A percentile compares a stretch with the other conserved stretches of the same genome.
Evolutionary conservation across 2,113 vertebrate species (phyloP).

Genomic region (Podarcis cretensis): DNA sequence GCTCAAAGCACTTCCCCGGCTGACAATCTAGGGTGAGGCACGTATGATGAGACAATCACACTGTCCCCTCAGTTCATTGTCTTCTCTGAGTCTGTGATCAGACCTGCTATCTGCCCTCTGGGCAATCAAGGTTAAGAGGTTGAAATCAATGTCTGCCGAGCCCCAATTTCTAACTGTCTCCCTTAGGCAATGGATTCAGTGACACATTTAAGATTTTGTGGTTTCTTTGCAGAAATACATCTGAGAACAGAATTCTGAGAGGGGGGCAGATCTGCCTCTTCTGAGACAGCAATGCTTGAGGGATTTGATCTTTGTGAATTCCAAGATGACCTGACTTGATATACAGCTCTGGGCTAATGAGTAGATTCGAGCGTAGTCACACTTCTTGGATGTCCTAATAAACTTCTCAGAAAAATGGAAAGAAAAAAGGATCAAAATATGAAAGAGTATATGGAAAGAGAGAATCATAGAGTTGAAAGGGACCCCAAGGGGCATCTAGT

Average conservation of each 20-base stretch:
- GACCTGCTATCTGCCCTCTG: background rate
- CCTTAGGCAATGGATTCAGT: background rate
- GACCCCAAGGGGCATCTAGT: too few species aligned
- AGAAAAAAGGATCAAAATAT: too few species aligned
- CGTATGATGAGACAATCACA: conserved; percentile 14
- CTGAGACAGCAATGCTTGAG: background rate
- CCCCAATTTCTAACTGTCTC: background rate
- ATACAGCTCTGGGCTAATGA: background rate
- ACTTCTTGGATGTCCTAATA: background rate
- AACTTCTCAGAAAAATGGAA: too few species aligned
- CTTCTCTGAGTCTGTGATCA: background rate
- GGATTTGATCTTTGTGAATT: background rate
- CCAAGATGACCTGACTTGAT: background rate
- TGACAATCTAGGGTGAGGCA: background rate
- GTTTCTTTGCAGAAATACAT: background rate
- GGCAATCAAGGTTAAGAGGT: conserved; percentile 18
- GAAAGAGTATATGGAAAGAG: too few species aligned
- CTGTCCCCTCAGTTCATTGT: background rate
- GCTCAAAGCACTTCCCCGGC: background rate
- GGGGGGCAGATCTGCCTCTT: background rate
- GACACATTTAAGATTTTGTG: background rate
- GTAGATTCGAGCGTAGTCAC: too few species aligned
- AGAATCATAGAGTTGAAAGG: too few species aligned
- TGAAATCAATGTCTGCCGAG: background rate
- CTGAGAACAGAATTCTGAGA: background rate